phyloP scores from a whole-genome alignment of 2,888 invertebrate species.

The Campoplex nolae region DNA sequence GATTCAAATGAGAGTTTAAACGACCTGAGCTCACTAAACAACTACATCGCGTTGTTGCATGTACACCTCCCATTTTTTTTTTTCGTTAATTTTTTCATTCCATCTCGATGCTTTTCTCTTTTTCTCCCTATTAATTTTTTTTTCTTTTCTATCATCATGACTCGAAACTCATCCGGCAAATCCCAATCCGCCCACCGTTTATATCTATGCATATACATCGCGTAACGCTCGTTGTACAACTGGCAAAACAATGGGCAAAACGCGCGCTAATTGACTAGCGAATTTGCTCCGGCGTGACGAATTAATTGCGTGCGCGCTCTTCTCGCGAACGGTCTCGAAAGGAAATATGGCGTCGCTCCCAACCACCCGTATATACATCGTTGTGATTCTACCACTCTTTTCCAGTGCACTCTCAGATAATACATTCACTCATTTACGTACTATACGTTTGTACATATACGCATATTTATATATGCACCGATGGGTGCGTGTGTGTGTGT shows the following conservation, averaged over 20 bases:
- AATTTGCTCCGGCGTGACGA: conserved; percentile 68
- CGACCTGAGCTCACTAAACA: not conserved
- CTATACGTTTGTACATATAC: conserved; percentile 5
- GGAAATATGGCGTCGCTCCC: conserved; percentile 62
- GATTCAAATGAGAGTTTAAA: not conserved
- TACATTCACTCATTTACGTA: not conserved
- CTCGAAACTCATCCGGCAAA: conserved; percentile 12
- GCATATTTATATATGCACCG: not conserved
- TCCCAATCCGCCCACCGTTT: conserved; percentile 3
- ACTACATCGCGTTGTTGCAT: not conserved
- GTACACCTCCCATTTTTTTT: not conserved
- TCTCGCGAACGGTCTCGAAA: conserved; percentile 54
- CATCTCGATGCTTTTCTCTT: not conserved
- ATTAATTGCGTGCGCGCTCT: conserved; percentile 63
- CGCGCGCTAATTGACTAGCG: conserved; percentile 63
- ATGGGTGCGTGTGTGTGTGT: conserved; percentile 2
- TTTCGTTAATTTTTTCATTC: not conserved
- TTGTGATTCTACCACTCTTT: conserved; percentile 40
- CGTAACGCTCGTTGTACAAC: conserved; percentile 20
- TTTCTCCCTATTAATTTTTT: not conserved
- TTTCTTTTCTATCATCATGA: not conserved
- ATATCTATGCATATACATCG: conserved; percentile 15
- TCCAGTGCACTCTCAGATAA: conserved; percentile 3
- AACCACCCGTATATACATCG: conserved; percentile 19
- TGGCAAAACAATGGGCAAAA: conserved; percentile 58